Percentiles rank a stretch among this genome's conserved stretches.
Conservation (phyloP, 1,140 invertebrate genomes). For the Harlomillsia oculata region DNA sequence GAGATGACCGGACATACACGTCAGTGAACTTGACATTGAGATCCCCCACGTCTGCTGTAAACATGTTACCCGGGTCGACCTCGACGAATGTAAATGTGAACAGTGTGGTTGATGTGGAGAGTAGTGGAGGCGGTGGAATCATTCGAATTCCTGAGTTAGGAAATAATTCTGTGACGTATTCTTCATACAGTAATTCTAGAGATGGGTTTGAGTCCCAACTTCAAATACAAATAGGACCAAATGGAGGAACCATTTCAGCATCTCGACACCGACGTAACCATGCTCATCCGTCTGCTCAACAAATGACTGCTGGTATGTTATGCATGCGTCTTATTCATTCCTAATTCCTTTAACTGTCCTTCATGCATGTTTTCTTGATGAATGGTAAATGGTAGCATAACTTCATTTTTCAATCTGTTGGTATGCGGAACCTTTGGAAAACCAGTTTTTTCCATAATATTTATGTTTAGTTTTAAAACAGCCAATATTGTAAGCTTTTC, state of each 20-base stretch:
- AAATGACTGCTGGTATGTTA: slow-evolving; percentile 16
- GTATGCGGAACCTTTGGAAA: no score
- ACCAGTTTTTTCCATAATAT: neutral
- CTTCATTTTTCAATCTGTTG: no score
- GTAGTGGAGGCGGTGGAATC: slow-evolving; percentile 2
- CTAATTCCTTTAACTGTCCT: no score
- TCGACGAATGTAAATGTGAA: neutral
- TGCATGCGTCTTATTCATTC: no score
- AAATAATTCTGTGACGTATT: slow-evolving; percentile 25
- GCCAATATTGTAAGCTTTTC: no score
- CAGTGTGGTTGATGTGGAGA: slow-evolving; percentile 5
- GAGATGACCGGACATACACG: slow-evolving; percentile 16
- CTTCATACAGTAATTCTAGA: slow-evolving; percentile 23
- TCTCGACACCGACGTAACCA: slow-evolving; percentile 16
- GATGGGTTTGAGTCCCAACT: slow-evolving; percentile 29
- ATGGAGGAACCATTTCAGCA: slow-evolving; percentile 18
- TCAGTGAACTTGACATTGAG: slow-evolving; percentile 20
- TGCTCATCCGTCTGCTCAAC: slow-evolving; percentile 2
- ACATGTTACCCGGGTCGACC: neutral
- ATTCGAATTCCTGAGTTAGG: slow-evolving; percentile 5
- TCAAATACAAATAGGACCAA: slow-evolving; percentile 27
- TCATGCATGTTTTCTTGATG: no score
- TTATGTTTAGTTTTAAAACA: neutral
- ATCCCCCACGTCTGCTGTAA: slow-evolving; percentile 6
- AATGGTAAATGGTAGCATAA: no score